A percentile compares a stretch with the other conserved stretches of the same genome.
Evolutionary conservation across 2,888 invertebrate species (phyloP).

Genomic region (Amblyjoppa proteus): DNA sequence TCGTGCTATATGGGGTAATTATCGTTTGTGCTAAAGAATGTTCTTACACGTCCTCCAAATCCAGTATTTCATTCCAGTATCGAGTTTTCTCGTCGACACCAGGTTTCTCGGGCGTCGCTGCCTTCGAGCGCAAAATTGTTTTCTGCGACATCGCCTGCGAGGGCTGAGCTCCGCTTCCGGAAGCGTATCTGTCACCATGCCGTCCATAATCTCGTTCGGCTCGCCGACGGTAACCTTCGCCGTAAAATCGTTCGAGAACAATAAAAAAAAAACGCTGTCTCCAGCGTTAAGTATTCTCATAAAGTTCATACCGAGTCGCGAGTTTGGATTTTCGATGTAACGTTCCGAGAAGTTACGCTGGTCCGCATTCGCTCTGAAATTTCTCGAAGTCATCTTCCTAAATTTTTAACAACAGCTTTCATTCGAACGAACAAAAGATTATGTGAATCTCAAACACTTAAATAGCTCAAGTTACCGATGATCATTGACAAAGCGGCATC

Average conservation of each 20-base stretch:
- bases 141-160: constrained; percentile 24
- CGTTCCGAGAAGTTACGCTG: background rate
- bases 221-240: background rate
- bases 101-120: constrained; percentile 12
- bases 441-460: too few relatives aligned
- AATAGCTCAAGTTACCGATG: background rate
- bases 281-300: background rate
- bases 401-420: background rate
- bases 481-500: background rate
- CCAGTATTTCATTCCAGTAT: constrained; percentile 36
- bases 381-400: background rate
- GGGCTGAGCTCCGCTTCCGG: background rate
- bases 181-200: background rate
- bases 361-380: background rate
- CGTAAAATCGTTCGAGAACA: background rate
- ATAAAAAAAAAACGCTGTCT: background rate
- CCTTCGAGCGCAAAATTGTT: constrained; percentile 25
- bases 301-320: background rate
- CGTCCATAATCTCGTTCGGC: background rate
- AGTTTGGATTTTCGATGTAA: background rate
- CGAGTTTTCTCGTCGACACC: constrained; percentile 41
- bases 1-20: too few relatives aligned
- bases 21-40: background rate
- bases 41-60: background rate
- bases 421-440: background rate